A percentile compares a stretch with the other conserved stretches of the same genome.
These are phyloP conservation scores for Poecilia gillii DNA, from an alignment of 2,797 vertebrate genomes.

Conservation along the genomic window DNA sequence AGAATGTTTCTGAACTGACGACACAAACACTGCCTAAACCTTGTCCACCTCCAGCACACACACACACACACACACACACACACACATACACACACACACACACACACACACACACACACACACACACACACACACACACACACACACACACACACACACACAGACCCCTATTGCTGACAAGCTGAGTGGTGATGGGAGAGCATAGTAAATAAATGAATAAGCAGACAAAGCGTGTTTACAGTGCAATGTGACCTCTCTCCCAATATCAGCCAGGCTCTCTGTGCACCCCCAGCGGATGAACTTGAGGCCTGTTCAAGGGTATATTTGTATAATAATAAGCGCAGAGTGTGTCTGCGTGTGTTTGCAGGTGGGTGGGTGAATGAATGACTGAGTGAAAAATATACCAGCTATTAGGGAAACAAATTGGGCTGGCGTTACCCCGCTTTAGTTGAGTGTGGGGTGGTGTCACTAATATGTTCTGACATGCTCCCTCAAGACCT, in stretches of 20 bases:
- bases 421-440: constrained; percentile 74
- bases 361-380: constrained; percentile 50
- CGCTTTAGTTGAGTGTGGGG: constrained; percentile 66
- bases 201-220: constrained; percentile 83
- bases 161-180: constrained; percentile 66
- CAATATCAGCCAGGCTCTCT: constrained; percentile 72
- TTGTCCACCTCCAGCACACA: constrained; percentile 18
- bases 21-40: constrained; percentile 32
- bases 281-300: constrained; percentile 73
- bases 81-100: constrained; percentile 8
- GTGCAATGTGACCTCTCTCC: constrained; percentile 82
- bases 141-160: constrained; percentile 14
- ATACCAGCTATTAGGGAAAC: constrained; percentile 78
- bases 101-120: constrained; percentile 19
- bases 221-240: constrained; percentile 79
- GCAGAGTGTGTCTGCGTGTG: constrained; percentile 29
- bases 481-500: constrained; percentile 75
- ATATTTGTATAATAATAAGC: constrained; percentile 78
- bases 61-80: constrained; percentile 19
- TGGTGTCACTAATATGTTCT: constrained; percentile 76
- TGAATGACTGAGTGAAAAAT: constrained; percentile 79
- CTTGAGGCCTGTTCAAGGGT: constrained; percentile 82
- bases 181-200: constrained; percentile 67
- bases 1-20: constrained; percentile 47
- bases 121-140: constrained; percentile 26